Base-by-base conservation (phyloP, 2,888 invertebrate species). In the Drosophila subquinaria region DNA sequence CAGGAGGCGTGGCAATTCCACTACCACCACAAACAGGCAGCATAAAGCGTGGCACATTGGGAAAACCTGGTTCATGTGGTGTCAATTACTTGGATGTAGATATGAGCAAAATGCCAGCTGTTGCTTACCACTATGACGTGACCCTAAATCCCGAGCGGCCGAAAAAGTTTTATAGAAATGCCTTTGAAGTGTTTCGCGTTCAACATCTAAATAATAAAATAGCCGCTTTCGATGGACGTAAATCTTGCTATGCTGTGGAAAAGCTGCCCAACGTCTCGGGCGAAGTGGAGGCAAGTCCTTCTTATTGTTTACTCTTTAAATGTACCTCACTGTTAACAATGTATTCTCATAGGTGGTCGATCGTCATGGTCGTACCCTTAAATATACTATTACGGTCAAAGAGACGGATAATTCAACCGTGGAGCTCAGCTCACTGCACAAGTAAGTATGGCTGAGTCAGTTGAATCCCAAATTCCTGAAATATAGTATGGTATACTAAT, bases 51-150 rank as follows among this genome's bases (percentile, higher is more conserved):
- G 92, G 93, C 3, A 91, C 81, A 0, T 40, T 76, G n/a, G 94
- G 95, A 0, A 91, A 92, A 5, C 76, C 55, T 4, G 92, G 95
- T 0, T 88, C 56, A 35, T 93, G 96, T 0, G 90, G 94, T 36
- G 94, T 95, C 0, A 97, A 97, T 86, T 96, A 96, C 91, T 91
- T 97, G 55, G 91, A 93, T 20, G 93, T 96, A 74, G 86, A 90
- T 9, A 93, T 96, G 57, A 64, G 80, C 1, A 92, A 93, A 68
- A 93, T 94, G 47, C 92, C 94, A 5, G 73, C 90, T 6, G 80
- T 77, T 0, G 94, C 94, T 90, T 92, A 94, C 88, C 98, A 99
- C 88, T 99, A 99, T 91, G 98, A 99, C 84, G 96, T 98, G 0
- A 93, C 92, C 0, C 94, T 97, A 38, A 93, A 90, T 1, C 96